phyloP scores from a whole-genome alignment of 2,113 vertebrate genomes.

The Sapajus apella region DNA sequence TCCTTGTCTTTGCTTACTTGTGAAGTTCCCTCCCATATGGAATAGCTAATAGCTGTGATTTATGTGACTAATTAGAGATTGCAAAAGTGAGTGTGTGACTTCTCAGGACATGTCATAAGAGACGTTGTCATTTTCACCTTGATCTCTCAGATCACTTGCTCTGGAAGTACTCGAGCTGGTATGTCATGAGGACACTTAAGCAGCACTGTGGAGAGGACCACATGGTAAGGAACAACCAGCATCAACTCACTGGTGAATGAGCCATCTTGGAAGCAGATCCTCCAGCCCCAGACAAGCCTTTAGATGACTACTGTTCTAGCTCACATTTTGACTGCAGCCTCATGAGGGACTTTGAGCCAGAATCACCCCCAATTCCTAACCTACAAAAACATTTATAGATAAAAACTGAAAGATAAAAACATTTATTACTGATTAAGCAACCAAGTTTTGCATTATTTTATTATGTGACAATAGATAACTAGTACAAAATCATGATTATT shows the following conservation, averaged over 20 bases:
- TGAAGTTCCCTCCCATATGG: too few relatives aligned
- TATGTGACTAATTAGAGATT: neutral
- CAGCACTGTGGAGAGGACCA: neutral
- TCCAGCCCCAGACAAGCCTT: neutral
- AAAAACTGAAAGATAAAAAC: neutral
- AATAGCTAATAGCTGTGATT: neutral
- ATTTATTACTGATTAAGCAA: neutral
- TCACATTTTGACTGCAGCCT: neutral
- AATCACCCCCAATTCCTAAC: neutral
- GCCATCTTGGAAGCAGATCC: neutral
- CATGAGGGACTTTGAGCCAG: neutral
- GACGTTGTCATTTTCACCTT: neutral
- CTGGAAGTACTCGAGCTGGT: neutral
- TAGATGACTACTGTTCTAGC: neutral
- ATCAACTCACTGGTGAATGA: neutral
- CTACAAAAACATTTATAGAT: neutral
- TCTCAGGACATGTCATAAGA: neutral
- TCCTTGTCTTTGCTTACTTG: neutral
- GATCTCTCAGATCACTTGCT: neutral
- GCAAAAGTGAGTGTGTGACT: neutral
- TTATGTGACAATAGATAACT: neutral
- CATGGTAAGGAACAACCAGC: neutral
- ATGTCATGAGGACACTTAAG: neutral
- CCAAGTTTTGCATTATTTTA: neutral
- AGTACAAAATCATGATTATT: neutral